Evolutionary conservation across 2,113 vertebrate species (phyloP), one percentile per base, ranked within the genome.

Genomic region (Hippoglossus stenolepis): DNA sequence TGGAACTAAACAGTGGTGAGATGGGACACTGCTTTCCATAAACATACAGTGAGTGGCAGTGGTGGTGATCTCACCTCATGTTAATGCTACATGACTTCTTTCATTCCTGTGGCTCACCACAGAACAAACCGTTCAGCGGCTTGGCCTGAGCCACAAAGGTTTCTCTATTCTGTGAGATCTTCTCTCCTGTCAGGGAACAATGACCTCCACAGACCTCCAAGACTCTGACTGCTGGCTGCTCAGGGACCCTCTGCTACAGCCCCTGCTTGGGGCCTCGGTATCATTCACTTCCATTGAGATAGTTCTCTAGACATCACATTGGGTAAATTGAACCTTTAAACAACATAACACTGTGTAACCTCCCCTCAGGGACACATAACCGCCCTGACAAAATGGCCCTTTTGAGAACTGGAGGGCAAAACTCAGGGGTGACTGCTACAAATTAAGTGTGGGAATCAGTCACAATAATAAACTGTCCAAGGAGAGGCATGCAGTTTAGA

Each of bases 11-110:
- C 65, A 43, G 23, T 21, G 18, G 49, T 70, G 58, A 70, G 69
- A 73, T 80, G 86, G 75, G 60, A 71, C 66, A 70, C 66, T 85
- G 81, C 73, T 47, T 67, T 82, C 23, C 53, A 62, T 68, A 91
- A 91, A 89, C 77, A 89, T 67, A 86, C 67, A 68, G 40, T n/a
- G 72, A 70, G 74, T 6, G 47, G 47, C 47, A 51, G 47, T 70
- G 72, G 56, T 67, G 69, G 28, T 56, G 71, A 77, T 64, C 69
- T 61, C 61, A 38, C 74, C 75, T 70, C 67, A 18, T 68, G 73
- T 65, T 63, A 66, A 21, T 49, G 66, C 70, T 38, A 23, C 61
- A 60, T 51, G 47, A 51, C 47, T 51, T 18, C 47, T 51, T 51
- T 51, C 47, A 71, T 80, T 87, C 86, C 56, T 75, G 77, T 11